phyloP scores from a whole-genome alignment of 2,113 vertebrate species.

The Carassius carassius region DNA sequence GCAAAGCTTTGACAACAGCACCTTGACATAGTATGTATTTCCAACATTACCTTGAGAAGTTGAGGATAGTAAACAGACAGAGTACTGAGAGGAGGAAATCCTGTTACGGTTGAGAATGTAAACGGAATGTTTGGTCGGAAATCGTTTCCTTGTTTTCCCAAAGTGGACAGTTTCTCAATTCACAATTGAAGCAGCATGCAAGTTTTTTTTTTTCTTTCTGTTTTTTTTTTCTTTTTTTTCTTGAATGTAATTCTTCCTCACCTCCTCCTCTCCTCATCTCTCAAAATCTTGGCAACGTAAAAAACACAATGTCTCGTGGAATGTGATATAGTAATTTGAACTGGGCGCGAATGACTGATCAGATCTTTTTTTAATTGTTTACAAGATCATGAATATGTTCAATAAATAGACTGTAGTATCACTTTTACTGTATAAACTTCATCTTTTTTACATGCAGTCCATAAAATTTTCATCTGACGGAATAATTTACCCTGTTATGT shows the following conservation, averaged over 20 bases:
- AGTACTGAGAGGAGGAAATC: constrained; percentile 93
- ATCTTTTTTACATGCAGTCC: constrained; percentile 99
- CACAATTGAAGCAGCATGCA: constrained; percentile 99
- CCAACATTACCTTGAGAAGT: constrained; percentile 96
- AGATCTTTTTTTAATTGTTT: constrained; percentile 88
- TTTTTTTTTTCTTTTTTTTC: constrained; percentile 65
- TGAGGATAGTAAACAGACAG: constrained; percentile 98
- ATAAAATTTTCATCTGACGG: constrained; percentile 99
- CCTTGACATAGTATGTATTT: constrained; percentile 99
- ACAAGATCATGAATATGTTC: constrained; percentile 99
- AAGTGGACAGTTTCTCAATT: constrained; percentile 97
- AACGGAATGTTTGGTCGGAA: constrained; percentile 97
- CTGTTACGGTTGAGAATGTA: constrained; percentile 95
- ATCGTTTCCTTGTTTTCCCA: constrained; percentile 80
- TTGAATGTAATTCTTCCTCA: constrained; percentile 70
- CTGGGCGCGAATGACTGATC: constrained; percentile 97
- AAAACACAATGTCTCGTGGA: constrained; percentile 97
- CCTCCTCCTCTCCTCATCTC: constrained; percentile 82
- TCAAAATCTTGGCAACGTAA: constrained; percentile 98
- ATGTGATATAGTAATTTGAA: constrained; percentile 94
- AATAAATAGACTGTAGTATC: constrained; percentile 99
- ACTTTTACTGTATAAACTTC: constrained; percentile 99
- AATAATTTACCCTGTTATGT: constrained; percentile 99
- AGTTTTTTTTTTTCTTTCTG: constrained; percentile 82
- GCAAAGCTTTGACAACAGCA: constrained; percentile 99